phyloP scores from a whole-genome alignment of 2,113 vertebrate genomes.

The Mungos mungo region DNA sequence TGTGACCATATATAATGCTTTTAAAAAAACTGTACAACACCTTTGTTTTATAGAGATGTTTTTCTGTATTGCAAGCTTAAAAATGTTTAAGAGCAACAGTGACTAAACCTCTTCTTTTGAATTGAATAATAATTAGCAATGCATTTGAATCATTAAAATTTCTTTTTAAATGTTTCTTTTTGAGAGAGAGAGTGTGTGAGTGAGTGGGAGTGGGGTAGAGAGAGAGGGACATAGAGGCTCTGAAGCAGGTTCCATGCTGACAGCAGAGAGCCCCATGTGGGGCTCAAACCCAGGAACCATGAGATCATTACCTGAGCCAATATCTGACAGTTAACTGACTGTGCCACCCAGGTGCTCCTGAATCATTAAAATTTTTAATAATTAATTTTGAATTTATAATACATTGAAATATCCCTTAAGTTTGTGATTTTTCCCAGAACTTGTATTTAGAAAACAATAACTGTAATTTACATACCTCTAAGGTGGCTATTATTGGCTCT shows the following conservation, averaged over 20 bases:
- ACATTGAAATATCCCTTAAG: background rate
- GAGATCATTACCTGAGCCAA: no score
- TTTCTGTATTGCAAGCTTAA: background rate
- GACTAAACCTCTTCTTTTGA: background rate
- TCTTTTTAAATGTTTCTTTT: background rate
- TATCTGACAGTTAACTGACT: no score
- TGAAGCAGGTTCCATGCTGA: no score
- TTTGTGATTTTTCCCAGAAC: background rate
- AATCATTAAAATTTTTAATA: conserved; percentile 30
- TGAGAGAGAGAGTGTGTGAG: no score
- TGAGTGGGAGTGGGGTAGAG: no score
- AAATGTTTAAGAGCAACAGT: conserved; percentile 34
- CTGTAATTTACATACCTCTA: conserved; percentile 21
- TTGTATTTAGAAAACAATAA: background rate
- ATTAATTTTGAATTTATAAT: background rate
- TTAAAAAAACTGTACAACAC: background rate
- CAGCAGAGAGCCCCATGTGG: no score
- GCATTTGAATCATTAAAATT: conserved; percentile 38
- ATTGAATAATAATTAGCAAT: conserved; percentile 25
- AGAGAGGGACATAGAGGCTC: no score
- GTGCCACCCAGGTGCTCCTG: background rate
- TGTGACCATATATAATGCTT: background rate
- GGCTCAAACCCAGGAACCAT: no score
- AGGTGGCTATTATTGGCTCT: background rate
- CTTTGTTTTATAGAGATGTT: background rate